Base-by-base conservation (phyloP, 2,888 invertebrate species). In the Entomobrya multifasciata region DNA sequence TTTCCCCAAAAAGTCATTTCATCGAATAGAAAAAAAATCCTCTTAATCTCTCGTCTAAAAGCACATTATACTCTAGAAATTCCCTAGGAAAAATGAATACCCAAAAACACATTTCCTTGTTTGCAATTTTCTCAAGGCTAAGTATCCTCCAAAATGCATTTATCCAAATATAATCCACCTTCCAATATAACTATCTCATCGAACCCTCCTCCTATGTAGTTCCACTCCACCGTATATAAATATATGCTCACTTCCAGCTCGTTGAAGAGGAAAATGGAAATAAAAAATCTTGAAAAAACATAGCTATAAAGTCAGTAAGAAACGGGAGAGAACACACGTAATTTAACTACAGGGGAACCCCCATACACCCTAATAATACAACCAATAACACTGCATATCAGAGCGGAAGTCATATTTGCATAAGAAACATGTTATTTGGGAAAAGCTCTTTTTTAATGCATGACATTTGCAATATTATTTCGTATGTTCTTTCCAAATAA, bases 181-280 rank as follows among this genome's bases (percentile, higher is more conserved):
- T n/a, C n/a, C n/a, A n/a, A n/a, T n/a, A n/a, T n/a, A n/a, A n/a
- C n/a, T n/a, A n/a, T n/a, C n/a, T n/a, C n/a, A n/a, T n/a, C 4
- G 36, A 36, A 6, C 36, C 36, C 8, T 36, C 5, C 36, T 6
- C 36, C 4, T 36, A 36, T 36, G 8, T 36, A 36, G 8, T 8
- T 4, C 36, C 30, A 41, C 65, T 22, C 22, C 22, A 41, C 67
- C 20, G 67, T n/a, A 13, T 41, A 22, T 22, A 65, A n/a, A 20
- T 41, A 67, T 36, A 10, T 47, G 15, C 60, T 81, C 76, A 65
- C 81, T 86, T 86, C 86, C 86, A 86, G 81, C 36, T 57, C 86
- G 77, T 8, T 81, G 81, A 77, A 80, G 81, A 77, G 86, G 86
- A 86, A 86, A 86, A 86, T 86, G 27, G 86, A 76, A 86, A 86